Evolutionary conservation across 2,888 invertebrate genomes (phyloP), one percentile per base, ranked within the genome.

Genomic region (Philereme transversata): DNA sequence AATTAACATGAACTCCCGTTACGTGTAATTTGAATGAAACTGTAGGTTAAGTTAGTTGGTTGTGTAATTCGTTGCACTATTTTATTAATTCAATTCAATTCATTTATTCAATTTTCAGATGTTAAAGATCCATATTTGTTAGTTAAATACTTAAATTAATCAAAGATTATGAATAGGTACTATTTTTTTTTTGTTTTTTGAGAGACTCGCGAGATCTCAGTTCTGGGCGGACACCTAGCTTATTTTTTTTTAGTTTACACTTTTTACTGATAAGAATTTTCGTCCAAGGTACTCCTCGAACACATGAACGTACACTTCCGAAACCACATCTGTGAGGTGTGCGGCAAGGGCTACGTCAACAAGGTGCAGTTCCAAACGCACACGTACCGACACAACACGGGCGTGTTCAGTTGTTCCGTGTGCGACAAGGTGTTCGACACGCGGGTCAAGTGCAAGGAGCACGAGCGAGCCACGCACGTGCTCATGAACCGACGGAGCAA

Each of bases 251-350:
- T 44, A 44, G 5, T 38, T 8, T 3, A 38, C 3, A 38, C 5
- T 3, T 5, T 38, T 7, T 38, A 38, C 5, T 8, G 5, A 5
- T 11, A 3, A 11, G 6, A 43, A n/a, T 9, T 43, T 43, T 43
- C 43, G 22, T 3, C 22, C 22, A 1, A 49, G 72, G 72, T 82
- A 0, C 62, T 86, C 5, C 52, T 81, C 3, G 80, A 81, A 47
- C 86, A 86, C 40, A 88, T 88, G 88, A 84, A 83, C 44, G 67
- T 70, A 0, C 88, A 88, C 59, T 88, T 72, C 35, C 76, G 78
- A 38, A 89, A 93, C 77, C 89, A 89, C 64, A 83, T 89, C 7
- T 94, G 93, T 64, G 88, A 91, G 34, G 78, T 88, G 0, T 94
- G 93, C 62, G 83, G 86, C 2, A 86, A 88, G n/a, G 91, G 92